phyloP scores from a whole-genome alignment of 2,888 invertebrate species.

The Chirona hameri region DNA sequence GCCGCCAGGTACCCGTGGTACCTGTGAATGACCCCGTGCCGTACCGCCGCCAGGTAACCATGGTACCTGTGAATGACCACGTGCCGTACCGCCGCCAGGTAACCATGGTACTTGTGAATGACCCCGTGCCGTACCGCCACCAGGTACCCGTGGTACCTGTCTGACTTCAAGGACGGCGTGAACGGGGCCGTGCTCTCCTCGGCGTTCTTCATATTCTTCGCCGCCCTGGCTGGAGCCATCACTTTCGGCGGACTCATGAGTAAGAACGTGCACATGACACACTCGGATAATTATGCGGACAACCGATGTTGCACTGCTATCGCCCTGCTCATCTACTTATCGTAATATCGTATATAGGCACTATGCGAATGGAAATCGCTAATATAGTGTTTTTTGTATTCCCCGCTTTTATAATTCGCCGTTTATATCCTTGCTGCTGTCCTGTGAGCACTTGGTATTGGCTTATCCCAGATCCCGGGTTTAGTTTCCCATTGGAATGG shows the following conservation, averaged over 20 bases:
- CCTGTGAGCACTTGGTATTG: too few relatives aligned
- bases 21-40: slow-evolving; percentile 49
- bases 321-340: too few relatives aligned
- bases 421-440: too few relatives aligned
- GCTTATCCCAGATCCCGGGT: too few relatives aligned
- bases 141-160: slow-evolving; percentile 56
- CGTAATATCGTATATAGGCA: too few relatives aligned
- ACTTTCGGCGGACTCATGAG: slow-evolving; percentile 94
- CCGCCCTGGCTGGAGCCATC: slow-evolving; percentile 90
- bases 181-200: slow-evolving; percentile 86
- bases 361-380: too few relatives aligned
- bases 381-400: too few relatives aligned
- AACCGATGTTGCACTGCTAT: too few relatives aligned
- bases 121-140: slow-evolving; percentile 46
- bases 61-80: slow-evolving; percentile 58
- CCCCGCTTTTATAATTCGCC: too few relatives aligned
- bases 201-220: slow-evolving; percentile 96
- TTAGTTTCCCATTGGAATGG: too few relatives aligned
- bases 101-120: slow-evolving; percentile 58
- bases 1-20: slow-evolving; percentile 55
- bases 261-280: slow-evolving; percentile 41
- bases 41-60: slow-evolving; percentile 47
- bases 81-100: slow-evolving; percentile 46
- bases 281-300: too few relatives aligned
- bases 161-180: slow-evolving; percentile 83